These are phyloP conservation scores for Pammene fasciana DNA, from an alignment of 2,888 invertebrate genomes.

Conservation along the genomic window DNA sequence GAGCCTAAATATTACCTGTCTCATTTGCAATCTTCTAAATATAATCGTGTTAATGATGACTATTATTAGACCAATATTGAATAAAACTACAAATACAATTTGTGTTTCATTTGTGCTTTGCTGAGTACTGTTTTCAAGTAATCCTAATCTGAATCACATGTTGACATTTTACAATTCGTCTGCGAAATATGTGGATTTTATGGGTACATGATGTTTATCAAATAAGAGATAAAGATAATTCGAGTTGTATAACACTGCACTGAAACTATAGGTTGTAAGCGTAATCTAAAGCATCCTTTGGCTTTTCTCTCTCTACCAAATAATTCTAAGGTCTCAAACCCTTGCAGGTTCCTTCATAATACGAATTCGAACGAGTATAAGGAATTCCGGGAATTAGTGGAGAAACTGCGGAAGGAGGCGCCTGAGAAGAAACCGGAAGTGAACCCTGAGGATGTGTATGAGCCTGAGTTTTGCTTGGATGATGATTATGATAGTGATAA, in stretches of 20 bases:
- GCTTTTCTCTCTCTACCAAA: constrained; percentile 24
- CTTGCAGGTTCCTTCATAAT: constrained; percentile 79
- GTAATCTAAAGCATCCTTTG: constrained; percentile 39
- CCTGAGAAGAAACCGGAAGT: constrained; percentile 63
- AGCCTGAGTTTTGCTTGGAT: constrained; percentile 78
- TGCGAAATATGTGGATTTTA: not conserved
- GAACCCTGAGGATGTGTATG: constrained; percentile 80
- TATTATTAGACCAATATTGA: no score
- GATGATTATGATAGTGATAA: constrained; percentile 77
- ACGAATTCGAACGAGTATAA: constrained; percentile 75
- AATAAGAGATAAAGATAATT: not conserved
- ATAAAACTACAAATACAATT: no score
- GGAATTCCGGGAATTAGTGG: constrained; percentile 73
- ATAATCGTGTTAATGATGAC: no score
- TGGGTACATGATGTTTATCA: not conserved
- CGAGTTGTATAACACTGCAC: constrained; percentile 28
- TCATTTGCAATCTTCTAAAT: no score
- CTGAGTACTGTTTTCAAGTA: no score
- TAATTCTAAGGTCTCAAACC: constrained; percentile 48
- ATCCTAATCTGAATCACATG: no score
- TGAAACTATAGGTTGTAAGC: constrained; percentile 34
- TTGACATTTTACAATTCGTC: no score
- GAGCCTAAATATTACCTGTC: no score
- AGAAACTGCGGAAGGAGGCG: constrained; percentile 59
- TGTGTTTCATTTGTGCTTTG: no score